These are phyloP conservation scores for Noctua comes DNA, from an alignment of 2,888 invertebrate genomes.

Conservation along the genomic window DNA sequence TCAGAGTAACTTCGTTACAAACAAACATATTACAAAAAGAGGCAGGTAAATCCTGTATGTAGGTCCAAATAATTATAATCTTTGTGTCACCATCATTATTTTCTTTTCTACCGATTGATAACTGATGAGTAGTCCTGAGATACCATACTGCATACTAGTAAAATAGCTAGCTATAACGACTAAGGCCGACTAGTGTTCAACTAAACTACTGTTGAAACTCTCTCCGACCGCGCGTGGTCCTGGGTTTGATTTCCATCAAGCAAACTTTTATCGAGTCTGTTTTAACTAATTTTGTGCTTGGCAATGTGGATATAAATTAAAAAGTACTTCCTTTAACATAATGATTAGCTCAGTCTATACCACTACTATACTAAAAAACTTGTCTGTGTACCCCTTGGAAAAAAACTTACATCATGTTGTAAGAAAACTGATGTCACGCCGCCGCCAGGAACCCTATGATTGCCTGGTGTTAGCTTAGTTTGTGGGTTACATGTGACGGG, in stretches of 20 bases:
- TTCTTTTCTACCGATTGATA: too few relatives aligned
- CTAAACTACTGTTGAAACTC: neutral
- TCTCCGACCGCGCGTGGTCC: neutral
- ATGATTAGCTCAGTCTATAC: neutral
- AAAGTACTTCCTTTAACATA: neutral
- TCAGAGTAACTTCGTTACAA: too few relatives aligned
- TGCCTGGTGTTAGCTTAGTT: conserved; percentile 27
- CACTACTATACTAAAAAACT: neutral
- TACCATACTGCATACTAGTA: too few relatives aligned
- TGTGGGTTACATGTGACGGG: conserved; percentile 30
- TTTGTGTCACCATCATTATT: too few relatives aligned
- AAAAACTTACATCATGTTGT: neutral
- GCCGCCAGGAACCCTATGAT: neutral
- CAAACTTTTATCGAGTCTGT: neutral
- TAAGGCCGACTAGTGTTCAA: too few relatives aligned
- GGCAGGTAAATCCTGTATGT: too few relatives aligned
- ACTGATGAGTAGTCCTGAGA: too few relatives aligned
- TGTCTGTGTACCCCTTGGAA: neutral
- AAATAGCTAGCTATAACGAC: too few relatives aligned
- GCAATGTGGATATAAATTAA: neutral
- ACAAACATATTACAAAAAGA: too few relatives aligned
- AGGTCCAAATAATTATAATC: too few relatives aligned
- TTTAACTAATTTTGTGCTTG: neutral
- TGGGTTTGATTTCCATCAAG: neutral
- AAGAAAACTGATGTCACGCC: neutral